These are phyloP conservation scores for Staurois parvus DNA, from an alignment of 2,797 vertebrate genomes.

Conservation along the genomic window DNA sequence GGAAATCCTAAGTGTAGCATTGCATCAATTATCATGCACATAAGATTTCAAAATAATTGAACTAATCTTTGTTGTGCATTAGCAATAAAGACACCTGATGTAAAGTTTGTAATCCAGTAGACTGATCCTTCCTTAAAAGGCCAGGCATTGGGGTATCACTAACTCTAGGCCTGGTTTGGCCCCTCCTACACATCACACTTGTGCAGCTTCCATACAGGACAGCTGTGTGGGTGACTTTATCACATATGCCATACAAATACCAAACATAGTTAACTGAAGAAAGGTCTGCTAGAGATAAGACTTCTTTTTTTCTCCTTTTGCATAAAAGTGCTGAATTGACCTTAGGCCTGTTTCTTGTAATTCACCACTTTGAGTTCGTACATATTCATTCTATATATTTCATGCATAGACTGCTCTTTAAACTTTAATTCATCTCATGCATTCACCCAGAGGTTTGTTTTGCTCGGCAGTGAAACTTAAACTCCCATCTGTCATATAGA, in stretches of 20 bases:
- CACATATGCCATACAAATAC: constrained; percentile 41
- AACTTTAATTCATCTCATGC: background rate
- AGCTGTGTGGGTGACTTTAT: constrained; percentile 40
- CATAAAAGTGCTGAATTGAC: background rate
- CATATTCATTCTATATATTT: background rate
- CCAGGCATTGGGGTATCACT: constrained; percentile 5
- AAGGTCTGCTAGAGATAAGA: constrained; percentile 5
- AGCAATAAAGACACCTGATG: background rate
- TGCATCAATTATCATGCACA: background rate
- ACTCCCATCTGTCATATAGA: background rate
- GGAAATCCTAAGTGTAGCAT: no score
- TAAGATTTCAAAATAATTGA: background rate
- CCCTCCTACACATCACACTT: constrained; percentile 40
- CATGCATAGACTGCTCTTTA: background rate
- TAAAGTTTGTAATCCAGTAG: background rate
- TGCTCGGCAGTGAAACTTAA: background rate
- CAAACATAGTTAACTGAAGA: constrained; percentile 25
- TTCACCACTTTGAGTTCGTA: background rate
- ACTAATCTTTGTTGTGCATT: background rate
- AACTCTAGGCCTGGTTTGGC: constrained; percentile 17
- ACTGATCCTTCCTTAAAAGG: constrained; percentile 49
- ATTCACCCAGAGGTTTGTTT: background rate
- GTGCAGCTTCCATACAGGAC: constrained; percentile 28
- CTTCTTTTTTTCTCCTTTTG: background rate
- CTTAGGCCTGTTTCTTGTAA: background rate